Base-by-base conservation (phyloP, 2,888 invertebrate species). In the Ophion obscuratus region DNA sequence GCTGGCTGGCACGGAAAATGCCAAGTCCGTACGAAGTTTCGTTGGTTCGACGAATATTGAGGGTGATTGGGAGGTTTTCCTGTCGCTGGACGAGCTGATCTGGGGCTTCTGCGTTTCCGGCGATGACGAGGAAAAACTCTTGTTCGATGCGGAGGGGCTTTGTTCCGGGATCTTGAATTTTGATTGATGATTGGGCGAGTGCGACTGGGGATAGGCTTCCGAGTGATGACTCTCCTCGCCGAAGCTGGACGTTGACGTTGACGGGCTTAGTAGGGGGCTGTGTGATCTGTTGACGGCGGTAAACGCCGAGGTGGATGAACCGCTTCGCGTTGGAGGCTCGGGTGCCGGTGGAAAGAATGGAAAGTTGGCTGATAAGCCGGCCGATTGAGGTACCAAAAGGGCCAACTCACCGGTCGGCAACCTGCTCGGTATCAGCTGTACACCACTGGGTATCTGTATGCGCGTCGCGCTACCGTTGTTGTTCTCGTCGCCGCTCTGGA, bases 231-330 rank as follows among this genome's bases (percentile, higher is more conserved):
- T 93, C 87, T 96, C 96, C 17, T 95, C 95, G 61, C 95, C 94
- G 88, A 96, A 96, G 75, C 96, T 96, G 7, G 96, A 96, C 67
- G 96, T 96, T 66, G 97, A 96, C 0, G 96, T 96, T 24, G 96
- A 94, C 0, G 97, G 97, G 90, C 97, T 97, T 17, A 96, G 91
- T 0, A 97, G 96, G 0, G 97, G 97, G 91, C 97, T 97, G 83
- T 95, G 95, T 0, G 95, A 94, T 90, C 94, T 94, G 61, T 93
- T 92, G 4, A 94, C 94, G 0, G 94, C 92, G 0, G 94, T 94
- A 86, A 94, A 94, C 0, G 94, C 94, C 17, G 94, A 94, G 0
- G 78, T 59, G 4, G 92, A 88, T 9, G 90, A 90, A 0, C 91
- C 92, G 17, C 91, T 88, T 68, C 92, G 84, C 0, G 91, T 88